Conservation (phyloP, 2,888 invertebrate genomes). For the Coleophora deauratella region DNA sequence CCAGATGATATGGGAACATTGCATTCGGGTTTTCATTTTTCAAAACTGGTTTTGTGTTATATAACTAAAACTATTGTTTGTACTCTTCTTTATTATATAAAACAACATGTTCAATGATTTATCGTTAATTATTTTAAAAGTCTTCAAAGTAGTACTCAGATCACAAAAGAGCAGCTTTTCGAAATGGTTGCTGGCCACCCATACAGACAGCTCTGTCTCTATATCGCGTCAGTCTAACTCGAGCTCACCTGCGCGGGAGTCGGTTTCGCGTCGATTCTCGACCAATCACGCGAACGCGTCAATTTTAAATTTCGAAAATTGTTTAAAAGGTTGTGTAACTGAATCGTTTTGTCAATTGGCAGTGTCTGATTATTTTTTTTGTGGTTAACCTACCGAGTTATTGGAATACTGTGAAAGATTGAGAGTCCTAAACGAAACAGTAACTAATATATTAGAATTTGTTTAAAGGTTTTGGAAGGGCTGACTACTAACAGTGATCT, state of each 20-base stretch:
- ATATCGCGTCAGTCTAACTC: slow-evolving; percentile 38
- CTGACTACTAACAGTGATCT: not conserved
- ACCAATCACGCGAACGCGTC: slow-evolving; percentile 22
- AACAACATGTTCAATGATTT: no score
- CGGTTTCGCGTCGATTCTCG: slow-evolving; percentile 28
- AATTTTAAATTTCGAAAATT: slow-evolving; percentile 10
- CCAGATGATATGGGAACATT: no score
- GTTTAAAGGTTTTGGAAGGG: slow-evolving; percentile 11
- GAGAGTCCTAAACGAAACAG: not conserved
- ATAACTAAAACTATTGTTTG: no score
- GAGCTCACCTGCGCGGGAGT: slow-evolving; percentile 43
- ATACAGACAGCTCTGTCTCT: not conserved
- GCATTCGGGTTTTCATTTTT: no score
- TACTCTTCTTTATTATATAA: no score
- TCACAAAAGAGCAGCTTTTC: no score
- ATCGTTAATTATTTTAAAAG: no score
- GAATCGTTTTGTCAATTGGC: slow-evolving; percentile 7
- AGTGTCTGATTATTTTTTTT: no score
- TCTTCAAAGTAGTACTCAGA: no score
- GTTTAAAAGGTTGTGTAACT: slow-evolving; percentile 10
- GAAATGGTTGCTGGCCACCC: no score
- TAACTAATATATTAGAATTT: slow-evolving; percentile 7
- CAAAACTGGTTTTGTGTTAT: no score
- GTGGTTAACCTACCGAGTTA: no score
- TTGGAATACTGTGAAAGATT: slow-evolving; percentile 7